phyloP scores from a whole-genome alignment of 2,888 invertebrate genomes.

The Folsomia candida region DNA sequence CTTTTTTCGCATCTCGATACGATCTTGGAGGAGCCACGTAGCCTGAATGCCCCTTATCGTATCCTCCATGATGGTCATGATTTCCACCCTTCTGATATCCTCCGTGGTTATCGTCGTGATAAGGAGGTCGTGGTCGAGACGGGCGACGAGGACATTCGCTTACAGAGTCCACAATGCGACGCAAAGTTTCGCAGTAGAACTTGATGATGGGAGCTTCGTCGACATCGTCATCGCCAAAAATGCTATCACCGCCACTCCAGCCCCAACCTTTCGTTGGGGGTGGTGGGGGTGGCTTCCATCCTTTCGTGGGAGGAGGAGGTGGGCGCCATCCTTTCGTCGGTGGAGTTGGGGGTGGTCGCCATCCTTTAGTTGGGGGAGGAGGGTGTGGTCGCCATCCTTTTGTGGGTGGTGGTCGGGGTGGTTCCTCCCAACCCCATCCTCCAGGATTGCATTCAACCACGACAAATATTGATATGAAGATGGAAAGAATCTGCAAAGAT shows the following conservation, averaged over 20 bases:
- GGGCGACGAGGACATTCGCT: not conserved
- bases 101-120: not conserved
- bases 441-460: not conserved
- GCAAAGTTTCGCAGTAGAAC: not conserved
- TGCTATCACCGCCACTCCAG: not conserved
- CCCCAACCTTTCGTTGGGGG: not conserved
- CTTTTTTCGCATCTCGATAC: too few species aligned
- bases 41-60: not conserved
- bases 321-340: constrained; percentile 21
- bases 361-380: constrained; percentile 6
- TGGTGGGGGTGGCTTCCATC: not conserved
- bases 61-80: not conserved
- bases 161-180: not conserved
- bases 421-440: constrained; percentile 23
- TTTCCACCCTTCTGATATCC: not conserved
- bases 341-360: constrained; percentile 13
- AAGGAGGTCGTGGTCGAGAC: not conserved
- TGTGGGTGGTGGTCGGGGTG: constrained; percentile 20
- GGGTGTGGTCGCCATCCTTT: constrained; percentile 4
- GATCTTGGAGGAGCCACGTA: too few species aligned
- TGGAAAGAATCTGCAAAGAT: too few species aligned
- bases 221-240: not conserved
- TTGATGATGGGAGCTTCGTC: not conserved
- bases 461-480: not conserved
- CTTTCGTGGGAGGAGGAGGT: not conserved